Evolutionary conservation across 2,888 invertebrate genomes (phyloP), one percentile per base, ranked within the genome.

Genomic region (Cylloceria caligata): DNA sequence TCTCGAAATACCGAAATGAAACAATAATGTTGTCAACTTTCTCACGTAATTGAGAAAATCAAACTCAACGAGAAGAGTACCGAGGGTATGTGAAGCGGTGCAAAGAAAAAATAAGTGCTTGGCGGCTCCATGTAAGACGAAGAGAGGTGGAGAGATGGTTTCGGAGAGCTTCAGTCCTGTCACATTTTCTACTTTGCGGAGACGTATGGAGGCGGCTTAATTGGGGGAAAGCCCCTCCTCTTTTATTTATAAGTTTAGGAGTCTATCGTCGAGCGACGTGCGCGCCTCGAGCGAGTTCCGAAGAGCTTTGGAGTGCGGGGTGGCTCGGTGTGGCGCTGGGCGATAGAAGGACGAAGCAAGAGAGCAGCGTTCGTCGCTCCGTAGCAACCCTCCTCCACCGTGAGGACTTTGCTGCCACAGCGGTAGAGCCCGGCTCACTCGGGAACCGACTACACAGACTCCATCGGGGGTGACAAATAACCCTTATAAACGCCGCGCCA

Each of bases 231-330:
- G 83, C 83, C 85, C 86, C 87, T 86, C 87, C 87, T 87, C 87
- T 88, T 91, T 92, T 92, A 92, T 92, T 92, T 92, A 92, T 90
- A 92, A 92, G 90, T 90, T 90, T 85, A 83, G 86, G 88, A 91
- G 90, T 91, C 90, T 90, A 91, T 92, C 88, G 89, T 86, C 72
- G 83, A 67, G 65, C 75, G 83, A 78, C 72, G 81, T 84, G 84
- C 81, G 64, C 69, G 67, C 77, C 77, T 30, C 73, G 71, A 81
- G 81, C 81, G 77, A 84, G 80, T 84, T 67, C 68, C 73, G 82
- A 81, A 71, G 83, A 81, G 75, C 76, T 57, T 39, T 36, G n/a
- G 34, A 11, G 60, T 16, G 5, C 19, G n/a, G 4, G 57, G 67
- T 36, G 39, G 49, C 13, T 36, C 4, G 74, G 49, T 47, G 69